Percentiles rank a stretch among this genome's conserved stretches.
phyloP scores from a whole-genome alignment of 2,797 vertebrate species.

The Xenopus petersii region DNA sequence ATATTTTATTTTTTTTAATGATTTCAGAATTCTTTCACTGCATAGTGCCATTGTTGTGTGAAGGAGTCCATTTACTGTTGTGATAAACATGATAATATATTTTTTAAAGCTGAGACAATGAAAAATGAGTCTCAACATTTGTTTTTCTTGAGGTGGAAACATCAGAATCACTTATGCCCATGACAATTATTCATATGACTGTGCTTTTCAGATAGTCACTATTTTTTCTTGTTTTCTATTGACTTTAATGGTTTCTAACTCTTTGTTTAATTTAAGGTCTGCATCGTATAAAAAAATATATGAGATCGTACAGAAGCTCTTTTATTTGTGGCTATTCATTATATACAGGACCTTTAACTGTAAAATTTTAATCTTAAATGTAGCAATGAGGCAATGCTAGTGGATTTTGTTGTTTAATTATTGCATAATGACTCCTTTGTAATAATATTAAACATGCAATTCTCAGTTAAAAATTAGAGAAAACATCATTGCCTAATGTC shows the following conservation, averaged over 20 bases:
- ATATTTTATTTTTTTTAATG: no score
- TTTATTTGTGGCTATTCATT: constrained; percentile 30
- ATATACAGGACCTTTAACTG: not conserved
- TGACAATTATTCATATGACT: constrained; percentile 23
- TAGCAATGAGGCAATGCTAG: no score
- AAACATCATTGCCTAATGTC: no score
- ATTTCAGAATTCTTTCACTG: not conserved
- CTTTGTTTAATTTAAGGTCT: constrained; percentile 22
- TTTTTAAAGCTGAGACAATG: not conserved
- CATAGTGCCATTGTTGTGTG: not conserved
- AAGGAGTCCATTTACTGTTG: constrained; percentile 3
- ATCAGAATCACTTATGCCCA: constrained; percentile 11
- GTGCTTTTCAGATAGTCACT: constrained; percentile 13
- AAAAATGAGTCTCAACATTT: constrained; percentile 8
- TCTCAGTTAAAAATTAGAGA: no score
- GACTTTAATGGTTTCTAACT: not conserved
- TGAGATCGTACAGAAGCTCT: constrained; percentile 17
- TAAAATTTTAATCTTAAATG: no score
- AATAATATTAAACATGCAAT: no score
- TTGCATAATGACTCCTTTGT: no score
- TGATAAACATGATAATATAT: constrained; percentile 23
- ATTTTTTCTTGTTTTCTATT: constrained; percentile 24
- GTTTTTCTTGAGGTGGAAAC: constrained; percentile 13
- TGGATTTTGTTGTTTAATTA: no score
- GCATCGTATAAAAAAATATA: constrained; percentile 25